Percentiles rank a stretch among this genome's conserved stretches.
phyloP scores from a whole-genome alignment of 2,888 invertebrate species.

The Hypercompe scribonia region DNA sequence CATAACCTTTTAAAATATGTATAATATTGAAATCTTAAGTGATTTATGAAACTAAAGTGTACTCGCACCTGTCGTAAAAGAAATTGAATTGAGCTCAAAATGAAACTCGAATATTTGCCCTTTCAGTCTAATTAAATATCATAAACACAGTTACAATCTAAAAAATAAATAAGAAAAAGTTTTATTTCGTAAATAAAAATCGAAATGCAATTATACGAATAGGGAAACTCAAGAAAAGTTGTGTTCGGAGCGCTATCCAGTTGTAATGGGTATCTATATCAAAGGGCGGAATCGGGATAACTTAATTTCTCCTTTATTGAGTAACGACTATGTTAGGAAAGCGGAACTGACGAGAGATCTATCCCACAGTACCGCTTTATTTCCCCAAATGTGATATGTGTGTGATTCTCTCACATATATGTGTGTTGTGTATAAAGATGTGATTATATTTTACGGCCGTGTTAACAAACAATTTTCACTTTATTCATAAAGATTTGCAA shows the following conservation, averaged over 20 bases:
- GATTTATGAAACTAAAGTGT: too few relatives aligned
- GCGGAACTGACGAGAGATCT: constrained; percentile 20
- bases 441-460: background rate
- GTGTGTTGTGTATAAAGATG: background rate
- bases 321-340: constrained; percentile 29
- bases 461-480: background rate
- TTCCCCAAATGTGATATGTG: constrained; percentile 1
- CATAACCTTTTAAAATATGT: too few relatives aligned
- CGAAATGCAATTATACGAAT: constrained; percentile 55
- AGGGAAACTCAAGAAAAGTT: constrained; percentile 44
- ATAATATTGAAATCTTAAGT: too few relatives aligned
- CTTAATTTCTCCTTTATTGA: constrained; percentile 49
- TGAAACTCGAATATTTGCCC: background rate
- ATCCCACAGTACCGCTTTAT: constrained; percentile 1
- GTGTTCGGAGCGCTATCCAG: constrained; percentile 47
- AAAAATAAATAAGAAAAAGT: constrained; percentile 34
- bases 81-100: background rate
- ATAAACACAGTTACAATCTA: constrained; percentile 21
- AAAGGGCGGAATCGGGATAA: constrained; percentile 56
- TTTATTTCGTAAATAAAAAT: constrained; percentile 34
- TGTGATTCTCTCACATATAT: background rate
- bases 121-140: constrained; percentile 10
- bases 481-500: background rate
- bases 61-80: background rate
- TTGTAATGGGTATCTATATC: constrained; percentile 59